These are phyloP conservation scores for Cheilosia soror DNA, from an alignment of 2,888 invertebrate genomes.

Conservation along the genomic window DNA sequence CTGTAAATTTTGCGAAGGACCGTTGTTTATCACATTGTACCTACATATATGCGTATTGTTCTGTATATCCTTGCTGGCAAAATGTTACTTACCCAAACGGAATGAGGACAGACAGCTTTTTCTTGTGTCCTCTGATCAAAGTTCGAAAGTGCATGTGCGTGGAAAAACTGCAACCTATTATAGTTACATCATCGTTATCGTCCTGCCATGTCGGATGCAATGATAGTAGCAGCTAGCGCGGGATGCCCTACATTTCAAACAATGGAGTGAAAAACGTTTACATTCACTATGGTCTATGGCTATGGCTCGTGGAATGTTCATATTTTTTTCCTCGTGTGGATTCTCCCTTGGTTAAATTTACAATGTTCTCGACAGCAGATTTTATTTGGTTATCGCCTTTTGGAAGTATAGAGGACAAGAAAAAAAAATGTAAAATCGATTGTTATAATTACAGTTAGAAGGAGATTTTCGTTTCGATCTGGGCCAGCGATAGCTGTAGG, in stretches of 20 bases:
- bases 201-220: slow-evolving; percentile 26
- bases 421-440: slow-evolving; percentile 11
- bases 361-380: slow-evolving; percentile 15
- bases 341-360: not conserved
- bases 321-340: not conserved
- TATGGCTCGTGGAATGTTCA: not conserved
- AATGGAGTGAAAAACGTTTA: not conserved
- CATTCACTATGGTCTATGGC: no score
- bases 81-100: not conserved
- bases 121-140: slow-evolving; percentile 1
- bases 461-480: not conserved
- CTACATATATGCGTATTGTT: not conserved
- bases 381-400: slow-evolving; percentile 22
- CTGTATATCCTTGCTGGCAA: slow-evolving; percentile 7
- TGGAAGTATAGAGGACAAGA: not conserved
- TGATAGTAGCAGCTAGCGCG: slow-evolving; percentile 4
- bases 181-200: slow-evolving; percentile 34
- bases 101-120: slow-evolving; percentile 32
- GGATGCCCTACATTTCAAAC: slow-evolving; percentile 37
- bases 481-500: not conserved
- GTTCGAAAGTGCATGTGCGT: slow-evolving; percentile 1
- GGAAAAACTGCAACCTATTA: slow-evolving; percentile 5
- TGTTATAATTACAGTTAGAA: slow-evolving; percentile 8
- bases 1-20: not conserved
- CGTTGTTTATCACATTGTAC: slow-evolving; percentile 5